Evolutionary conservation across 2,888 invertebrate species (phyloP).

Genomic region (Caenorhabditis drosophilae): DNA sequence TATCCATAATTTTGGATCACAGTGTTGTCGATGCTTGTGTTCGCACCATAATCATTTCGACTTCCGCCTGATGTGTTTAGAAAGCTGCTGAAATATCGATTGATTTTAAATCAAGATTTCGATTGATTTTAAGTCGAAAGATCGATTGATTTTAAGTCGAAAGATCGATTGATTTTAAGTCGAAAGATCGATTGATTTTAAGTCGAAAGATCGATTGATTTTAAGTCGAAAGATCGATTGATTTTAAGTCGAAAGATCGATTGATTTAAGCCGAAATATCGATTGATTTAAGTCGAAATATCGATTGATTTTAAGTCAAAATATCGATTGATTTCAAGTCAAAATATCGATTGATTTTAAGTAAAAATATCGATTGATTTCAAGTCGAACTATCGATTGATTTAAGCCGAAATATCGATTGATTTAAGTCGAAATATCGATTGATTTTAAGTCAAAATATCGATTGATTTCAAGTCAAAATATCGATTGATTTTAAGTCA

Average conservation of each 20-base stretch:
- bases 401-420: no score
- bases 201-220: not conserved
- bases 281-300: not conserved
- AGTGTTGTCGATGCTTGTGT: constrained; percentile 29
- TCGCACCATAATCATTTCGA: constrained; percentile 16
- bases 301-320: not conserved
- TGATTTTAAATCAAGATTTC: not conserved
- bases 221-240: no score
- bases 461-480: not conserved
- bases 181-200: no score
- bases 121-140: not conserved
- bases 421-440: no score
- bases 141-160: no score
- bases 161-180: not conserved
- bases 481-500: no score
- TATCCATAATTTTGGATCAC: constrained; percentile 63
- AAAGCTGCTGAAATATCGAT: no score
- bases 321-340: no score
- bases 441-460: not conserved
- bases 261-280: constrained; percentile 1
- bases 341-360: not conserved
- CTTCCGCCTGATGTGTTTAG: constrained; percentile 38
- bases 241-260: not conserved
- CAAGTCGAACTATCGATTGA: not conserved
- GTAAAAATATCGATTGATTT: no score